phyloP scores from a whole-genome alignment of 2,113 vertebrate genomes.

The Sigmodon hispidus region DNA sequence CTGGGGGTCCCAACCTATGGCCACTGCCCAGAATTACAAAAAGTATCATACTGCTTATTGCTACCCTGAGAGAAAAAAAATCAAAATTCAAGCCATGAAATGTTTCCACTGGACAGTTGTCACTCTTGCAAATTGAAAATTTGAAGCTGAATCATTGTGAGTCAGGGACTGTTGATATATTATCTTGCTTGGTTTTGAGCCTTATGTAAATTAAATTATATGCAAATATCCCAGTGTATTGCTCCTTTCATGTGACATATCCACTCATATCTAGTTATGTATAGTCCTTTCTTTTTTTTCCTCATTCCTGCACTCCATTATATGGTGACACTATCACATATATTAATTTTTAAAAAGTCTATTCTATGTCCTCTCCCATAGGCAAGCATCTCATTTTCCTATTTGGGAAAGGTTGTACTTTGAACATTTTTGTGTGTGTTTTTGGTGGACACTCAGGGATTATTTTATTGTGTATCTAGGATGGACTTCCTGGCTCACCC shows the following conservation, averaged over 20 bases:
- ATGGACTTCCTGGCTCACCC: neutral
- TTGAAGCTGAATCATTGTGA: neutral
- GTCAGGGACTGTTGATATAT: neutral
- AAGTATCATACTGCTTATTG: neutral
- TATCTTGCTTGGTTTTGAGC: constrained; percentile 25
- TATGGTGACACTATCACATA: neutral
- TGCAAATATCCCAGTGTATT: neutral
- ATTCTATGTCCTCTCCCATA: neutral
- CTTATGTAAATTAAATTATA: neutral
- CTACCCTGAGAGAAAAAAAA: neutral
- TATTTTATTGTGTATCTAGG: neutral
- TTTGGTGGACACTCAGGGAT: neutral
- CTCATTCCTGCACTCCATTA: neutral
- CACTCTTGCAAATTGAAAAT: neutral
- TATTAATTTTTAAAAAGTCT: neutral
- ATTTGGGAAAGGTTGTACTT: neutral
- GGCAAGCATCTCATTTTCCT: neutral
- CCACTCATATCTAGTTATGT: neutral
- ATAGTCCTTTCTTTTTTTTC: neutral
- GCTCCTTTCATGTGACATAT: neutral
- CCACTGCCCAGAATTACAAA: too few relatives aligned
- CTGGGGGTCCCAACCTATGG: too few relatives aligned
- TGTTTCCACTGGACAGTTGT: neutral
- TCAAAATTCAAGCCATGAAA: neutral
- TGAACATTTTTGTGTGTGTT: neutral